Conservation (phyloP, 2,888 invertebrate genomes). For the Drepana falcataria region DNA sequence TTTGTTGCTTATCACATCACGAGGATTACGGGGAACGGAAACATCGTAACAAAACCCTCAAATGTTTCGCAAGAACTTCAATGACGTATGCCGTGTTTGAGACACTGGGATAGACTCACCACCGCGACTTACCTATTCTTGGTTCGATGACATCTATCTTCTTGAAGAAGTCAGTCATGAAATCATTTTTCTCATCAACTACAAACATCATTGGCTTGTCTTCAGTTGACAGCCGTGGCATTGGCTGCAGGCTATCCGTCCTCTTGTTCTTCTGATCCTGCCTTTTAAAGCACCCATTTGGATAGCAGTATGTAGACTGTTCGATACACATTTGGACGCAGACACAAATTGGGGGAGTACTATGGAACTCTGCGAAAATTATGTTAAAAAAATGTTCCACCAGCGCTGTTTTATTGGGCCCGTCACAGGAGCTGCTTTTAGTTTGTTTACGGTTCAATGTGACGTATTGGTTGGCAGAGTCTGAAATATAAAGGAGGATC, state of each 20-base stretch:
- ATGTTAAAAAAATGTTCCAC: constrained; percentile 62
- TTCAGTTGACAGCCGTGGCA: constrained; percentile 21
- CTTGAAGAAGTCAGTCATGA: constrained; percentile 31
- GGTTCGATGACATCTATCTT: constrained; percentile 23
- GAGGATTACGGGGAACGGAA: no score
- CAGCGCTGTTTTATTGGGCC: constrained; percentile 25
- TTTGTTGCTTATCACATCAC: no score
- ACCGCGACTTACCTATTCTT: constrained; percentile 15
- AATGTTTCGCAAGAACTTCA: no score
- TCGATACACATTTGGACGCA: constrained; percentile 61
- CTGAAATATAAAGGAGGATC: constrained; percentile 24
- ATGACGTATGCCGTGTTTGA: no score
- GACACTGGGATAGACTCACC: no score
- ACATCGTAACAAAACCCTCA: no score
- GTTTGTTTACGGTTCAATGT: constrained; percentile 13
- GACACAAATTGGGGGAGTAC: constrained; percentile 49
- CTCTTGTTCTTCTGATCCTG: constrained; percentile 23
- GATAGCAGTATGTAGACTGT: constrained; percentile 62
- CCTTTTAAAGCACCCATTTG: constrained; percentile 53
- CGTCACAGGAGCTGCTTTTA: constrained; percentile 29
- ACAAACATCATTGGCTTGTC: constrained; percentile 33
- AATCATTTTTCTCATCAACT: constrained; percentile 36
- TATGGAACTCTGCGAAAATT: constrained; percentile 57
- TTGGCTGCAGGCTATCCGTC: constrained; percentile 6
- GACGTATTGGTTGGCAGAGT: constrained; percentile 24